phyloP scores from a whole-genome alignment of 2,888 invertebrate genomes.

The Catocala nupta region DNA sequence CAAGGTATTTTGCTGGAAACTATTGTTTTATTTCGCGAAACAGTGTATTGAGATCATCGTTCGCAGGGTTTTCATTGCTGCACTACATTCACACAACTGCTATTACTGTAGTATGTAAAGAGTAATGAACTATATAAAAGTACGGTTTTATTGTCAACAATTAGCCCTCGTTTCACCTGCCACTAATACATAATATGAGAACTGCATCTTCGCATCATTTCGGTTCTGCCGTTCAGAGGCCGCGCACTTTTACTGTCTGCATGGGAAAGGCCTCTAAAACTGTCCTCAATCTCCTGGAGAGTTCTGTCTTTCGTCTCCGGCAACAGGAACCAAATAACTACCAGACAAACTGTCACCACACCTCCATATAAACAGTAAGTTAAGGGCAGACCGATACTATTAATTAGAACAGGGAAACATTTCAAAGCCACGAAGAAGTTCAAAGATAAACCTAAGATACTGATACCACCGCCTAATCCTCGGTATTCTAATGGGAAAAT shows the following conservation, averaged over 20 bases:
- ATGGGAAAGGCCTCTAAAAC: constrained; percentile 71
- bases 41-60: too few relatives aligned
- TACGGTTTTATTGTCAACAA: too few relatives aligned
- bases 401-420: constrained; percentile 87
- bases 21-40: too few relatives aligned
- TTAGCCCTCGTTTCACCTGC: too few relatives aligned
- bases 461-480: constrained; percentile 89
- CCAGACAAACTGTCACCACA: constrained; percentile 82
- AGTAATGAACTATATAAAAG: too few relatives aligned
- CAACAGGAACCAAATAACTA: constrained; percentile 85
- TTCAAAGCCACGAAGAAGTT: constrained; percentile 90
- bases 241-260: constrained; percentile 63
- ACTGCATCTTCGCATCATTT: constrained; percentile 72
- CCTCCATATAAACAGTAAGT: constrained; percentile 89
- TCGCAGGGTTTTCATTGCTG: too few relatives aligned
- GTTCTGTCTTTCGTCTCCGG: constrained; percentile 91
- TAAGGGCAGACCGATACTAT: constrained; percentile 82
- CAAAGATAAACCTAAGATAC: constrained; percentile 88
- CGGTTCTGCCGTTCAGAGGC: constrained; percentile 65
- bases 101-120: too few relatives aligned
- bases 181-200: constrained; percentile 74
- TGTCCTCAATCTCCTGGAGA: constrained; percentile 89
- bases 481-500: constrained; percentile 89
- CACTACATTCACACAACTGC: too few relatives aligned
- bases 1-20: too few relatives aligned